These are phyloP conservation scores for Meleagris gallopavo DNA, from an alignment of 2,113 vertebrate species.

Conservation along the genomic window DNA sequence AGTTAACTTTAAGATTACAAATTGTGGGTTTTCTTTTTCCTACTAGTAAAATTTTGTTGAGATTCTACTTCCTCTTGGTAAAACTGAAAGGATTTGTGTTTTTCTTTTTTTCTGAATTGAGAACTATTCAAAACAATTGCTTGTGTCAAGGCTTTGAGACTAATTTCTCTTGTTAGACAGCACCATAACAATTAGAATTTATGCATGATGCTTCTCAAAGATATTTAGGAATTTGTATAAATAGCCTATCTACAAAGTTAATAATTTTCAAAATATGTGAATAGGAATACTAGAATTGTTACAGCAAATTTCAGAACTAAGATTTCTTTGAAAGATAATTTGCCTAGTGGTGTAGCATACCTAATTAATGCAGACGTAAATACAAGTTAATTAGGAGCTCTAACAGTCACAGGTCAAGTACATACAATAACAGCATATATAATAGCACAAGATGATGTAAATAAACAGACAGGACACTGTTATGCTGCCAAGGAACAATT, in stretches of 20 bases:
- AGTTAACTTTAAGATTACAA: neutral
- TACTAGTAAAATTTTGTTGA: neutral
- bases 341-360: neutral
- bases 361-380: neutral
- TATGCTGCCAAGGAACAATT: neutral
- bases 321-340: neutral
- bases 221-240: neutral
- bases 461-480: neutral
- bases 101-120: neutral
- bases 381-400: neutral
- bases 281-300: neutral
- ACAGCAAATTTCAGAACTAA: neutral
- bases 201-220: neutral
- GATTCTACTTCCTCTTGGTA: neutral
- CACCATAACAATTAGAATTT: neutral
- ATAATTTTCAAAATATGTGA: neutral
- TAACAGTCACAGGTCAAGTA: neutral
- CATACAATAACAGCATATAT: neutral
- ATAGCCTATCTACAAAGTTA: neutral
- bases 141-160: neutral
- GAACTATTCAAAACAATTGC: neutral
- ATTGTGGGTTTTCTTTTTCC: neutral
- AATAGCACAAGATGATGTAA: neutral
- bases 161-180: neutral
- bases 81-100: neutral